Base-by-base conservation (phyloP, 2,888 invertebrate genomes). In the Andrena fulva region DNA sequence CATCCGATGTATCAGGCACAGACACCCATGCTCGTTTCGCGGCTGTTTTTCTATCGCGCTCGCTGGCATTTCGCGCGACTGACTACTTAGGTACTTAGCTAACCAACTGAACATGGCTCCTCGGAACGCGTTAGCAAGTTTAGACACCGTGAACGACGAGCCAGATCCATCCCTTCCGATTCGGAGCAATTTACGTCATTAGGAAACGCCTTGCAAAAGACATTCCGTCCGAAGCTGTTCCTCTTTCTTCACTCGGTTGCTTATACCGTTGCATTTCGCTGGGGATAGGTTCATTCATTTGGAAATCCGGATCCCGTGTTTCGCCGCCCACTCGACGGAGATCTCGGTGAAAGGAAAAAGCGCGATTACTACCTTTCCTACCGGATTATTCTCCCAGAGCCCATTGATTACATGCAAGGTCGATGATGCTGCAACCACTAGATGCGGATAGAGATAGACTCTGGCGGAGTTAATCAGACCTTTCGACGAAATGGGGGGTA, bases 391-490 rank as follows among this genome's bases (percentile, higher is more conserved):
- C 83, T 80, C 77, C 66, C 69, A 27, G 74, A 56, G 83, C 60
- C 80, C 84, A 83, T 84, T 83, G 84, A 85, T 83, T 83, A 82
- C 77, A 74, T 42, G 84, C 83, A 80, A 84, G 80, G 79, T 82
- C 84, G 84, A 35, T 29, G 83, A 79, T 84, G 79, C 73, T 68
- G 76, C 83, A 72, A 83, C 70, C 66, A 3, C 56, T 33, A 66
- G 72, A 70, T 29, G 8, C 50, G 29, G 59, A 69, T n/a, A n/a
- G 48, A 52, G 71, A 33, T 52, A 50, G 54, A 67, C 69, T 59
- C 64, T 63, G 78, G 48, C 76, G 63, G 33, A 63, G 77, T 71
- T 80, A 77, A 82, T 84, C 80, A 77, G 66, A 79, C 74, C 70
- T 79, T 75, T 71, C 33, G 54, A 63, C 20, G 75, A 52, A 77